Evolutionary conservation across 64 coral and sea anemone genomes (phyloP).

Genomic region (Montipora efflorescens): DNA sequence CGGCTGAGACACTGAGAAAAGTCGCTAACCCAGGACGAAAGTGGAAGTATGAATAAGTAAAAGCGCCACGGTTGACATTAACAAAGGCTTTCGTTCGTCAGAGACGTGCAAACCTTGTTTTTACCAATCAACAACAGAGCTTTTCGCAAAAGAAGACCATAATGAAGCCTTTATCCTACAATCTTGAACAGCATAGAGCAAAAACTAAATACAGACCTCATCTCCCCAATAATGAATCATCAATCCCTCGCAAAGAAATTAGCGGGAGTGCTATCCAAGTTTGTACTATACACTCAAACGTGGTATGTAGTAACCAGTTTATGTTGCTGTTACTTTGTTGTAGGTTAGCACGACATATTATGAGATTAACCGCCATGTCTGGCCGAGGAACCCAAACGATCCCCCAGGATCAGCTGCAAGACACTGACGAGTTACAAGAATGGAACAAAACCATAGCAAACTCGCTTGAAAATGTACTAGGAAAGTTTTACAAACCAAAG

Average conservation of each 20-base stretch:
- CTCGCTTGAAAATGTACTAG: constrained; percentile 75
- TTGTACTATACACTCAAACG: too few species aligned
- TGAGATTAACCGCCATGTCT: constrained; percentile 64
- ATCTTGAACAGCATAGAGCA: too few species aligned
- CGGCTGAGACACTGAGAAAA: constrained; percentile 68
- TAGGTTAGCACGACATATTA: constrained; percentile 83
- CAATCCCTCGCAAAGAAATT: too few species aligned
- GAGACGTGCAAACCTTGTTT: neutral
- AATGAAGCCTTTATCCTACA: neutral
- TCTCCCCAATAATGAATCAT: too few species aligned
- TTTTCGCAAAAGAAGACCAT: too few species aligned
- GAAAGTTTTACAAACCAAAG: constrained; percentile 95
- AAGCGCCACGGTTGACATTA: neutral
- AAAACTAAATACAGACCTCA: too few species aligned
- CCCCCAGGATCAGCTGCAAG: neutral
- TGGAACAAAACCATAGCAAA: constrained; percentile 34
- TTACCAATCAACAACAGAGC: too few species aligned
- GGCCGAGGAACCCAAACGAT: neutral
- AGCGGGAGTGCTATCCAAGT: too few species aligned
- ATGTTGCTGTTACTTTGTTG: neutral
- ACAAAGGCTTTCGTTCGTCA: neutral
- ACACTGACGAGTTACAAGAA: constrained; percentile 42
- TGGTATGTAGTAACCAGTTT: neutral
- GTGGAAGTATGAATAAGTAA: constrained; percentile 55
- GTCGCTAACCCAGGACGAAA: constrained; percentile 47